Percentiles rank a stretch among this genome's conserved stretches.
Evolutionary conservation across 2,888 invertebrate species (phyloP).

Genomic region (Siphlonurus alternatus): DNA sequence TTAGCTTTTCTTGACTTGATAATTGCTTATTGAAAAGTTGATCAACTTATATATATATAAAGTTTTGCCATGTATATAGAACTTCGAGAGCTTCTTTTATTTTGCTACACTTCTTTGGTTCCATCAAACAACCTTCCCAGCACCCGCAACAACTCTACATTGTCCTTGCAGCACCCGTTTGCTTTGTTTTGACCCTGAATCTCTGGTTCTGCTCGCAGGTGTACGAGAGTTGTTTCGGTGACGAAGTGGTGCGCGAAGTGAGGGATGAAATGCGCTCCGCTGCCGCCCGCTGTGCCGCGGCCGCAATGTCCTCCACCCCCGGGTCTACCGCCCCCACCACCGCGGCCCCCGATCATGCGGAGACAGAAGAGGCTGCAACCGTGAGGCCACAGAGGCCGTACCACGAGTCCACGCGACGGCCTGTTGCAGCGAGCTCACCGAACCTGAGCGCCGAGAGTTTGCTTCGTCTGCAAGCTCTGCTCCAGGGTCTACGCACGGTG

Average conservation of each 20-base stretch:
- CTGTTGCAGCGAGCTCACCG: background rate
- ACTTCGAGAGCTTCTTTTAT: too few relatives aligned
- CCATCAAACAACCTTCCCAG: too few relatives aligned
- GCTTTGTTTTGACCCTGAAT: too few relatives aligned
- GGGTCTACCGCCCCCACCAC: background rate
- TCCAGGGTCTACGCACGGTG: background rate
- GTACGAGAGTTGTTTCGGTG: constrained; percentile 52
- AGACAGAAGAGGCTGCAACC: background rate
- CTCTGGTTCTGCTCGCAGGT: constrained; percentile 31
- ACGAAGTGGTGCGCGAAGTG: constrained; percentile 47
- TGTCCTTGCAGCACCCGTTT: too few relatives aligned
- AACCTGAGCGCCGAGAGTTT: background rate
- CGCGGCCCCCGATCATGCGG: background rate
- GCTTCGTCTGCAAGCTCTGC: background rate
- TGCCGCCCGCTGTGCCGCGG: constrained; percentile 23
- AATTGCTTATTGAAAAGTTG: too few relatives aligned
- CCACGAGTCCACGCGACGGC: background rate
- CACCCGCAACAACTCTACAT: too few relatives aligned
- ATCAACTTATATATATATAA: too few relatives aligned
- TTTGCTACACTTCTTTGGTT: too few relatives aligned
- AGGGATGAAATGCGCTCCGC: constrained; percentile 48
- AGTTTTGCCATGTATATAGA: too few relatives aligned
- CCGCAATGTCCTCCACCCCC: background rate
- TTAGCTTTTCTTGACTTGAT: too few relatives aligned
- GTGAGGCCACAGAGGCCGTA: background rate